These are phyloP conservation scores for Drosophila ezoana DNA, from an alignment of 2,888 invertebrate species.

Conservation along the genomic window DNA sequence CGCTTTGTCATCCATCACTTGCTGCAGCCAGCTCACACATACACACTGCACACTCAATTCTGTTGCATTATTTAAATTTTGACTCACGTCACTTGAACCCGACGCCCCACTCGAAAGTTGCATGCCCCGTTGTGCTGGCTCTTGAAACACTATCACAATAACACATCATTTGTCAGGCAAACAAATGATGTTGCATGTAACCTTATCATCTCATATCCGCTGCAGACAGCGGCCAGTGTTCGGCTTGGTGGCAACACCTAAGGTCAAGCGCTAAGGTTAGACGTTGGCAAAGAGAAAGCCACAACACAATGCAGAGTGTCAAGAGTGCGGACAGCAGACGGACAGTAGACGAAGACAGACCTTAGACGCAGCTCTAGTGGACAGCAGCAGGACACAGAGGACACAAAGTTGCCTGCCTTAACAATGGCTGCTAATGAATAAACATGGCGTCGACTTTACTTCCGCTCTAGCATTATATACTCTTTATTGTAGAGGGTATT, in stretches of 20 bases:
- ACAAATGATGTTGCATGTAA: slow-evolving; percentile 80
- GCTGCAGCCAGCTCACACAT: slow-evolving; percentile 16
- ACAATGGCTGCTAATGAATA: slow-evolving; percentile 78
- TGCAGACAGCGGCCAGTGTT: slow-evolving; percentile 57
- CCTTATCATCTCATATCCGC: slow-evolving; percentile 78
- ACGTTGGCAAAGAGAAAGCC: slow-evolving; percentile 47
- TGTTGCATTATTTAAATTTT: slow-evolving; percentile 70
- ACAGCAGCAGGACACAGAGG: slow-evolving; percentile 27
- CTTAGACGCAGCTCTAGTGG: slow-evolving; percentile 35
- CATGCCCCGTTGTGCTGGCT: slow-evolving; percentile 39
- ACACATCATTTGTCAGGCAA: slow-evolving; percentile 78
- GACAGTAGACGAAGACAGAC: slow-evolving; percentile 41
- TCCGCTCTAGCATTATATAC: slow-evolving; percentile 47
- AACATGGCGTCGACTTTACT: slow-evolving; percentile 66
- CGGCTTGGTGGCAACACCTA: slow-evolving; percentile 32
- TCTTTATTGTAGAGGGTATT: not conserved
- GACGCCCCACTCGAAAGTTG: slow-evolving; percentile 60
- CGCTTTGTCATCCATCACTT: slow-evolving; percentile 42
- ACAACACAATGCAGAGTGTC: slow-evolving; percentile 35
- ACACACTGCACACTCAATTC: slow-evolving; percentile 19
- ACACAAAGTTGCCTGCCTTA: slow-evolving; percentile 31
- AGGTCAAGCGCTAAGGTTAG: slow-evolving; percentile 73
- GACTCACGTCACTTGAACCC: slow-evolving; percentile 64
- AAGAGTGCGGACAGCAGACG: slow-evolving; percentile 19
- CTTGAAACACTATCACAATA: slow-evolving; percentile 72